These are phyloP conservation scores for Odontamblyopus lacepedii DNA, from an alignment of 2,797 vertebrate species.

Conservation along the genomic window DNA sequence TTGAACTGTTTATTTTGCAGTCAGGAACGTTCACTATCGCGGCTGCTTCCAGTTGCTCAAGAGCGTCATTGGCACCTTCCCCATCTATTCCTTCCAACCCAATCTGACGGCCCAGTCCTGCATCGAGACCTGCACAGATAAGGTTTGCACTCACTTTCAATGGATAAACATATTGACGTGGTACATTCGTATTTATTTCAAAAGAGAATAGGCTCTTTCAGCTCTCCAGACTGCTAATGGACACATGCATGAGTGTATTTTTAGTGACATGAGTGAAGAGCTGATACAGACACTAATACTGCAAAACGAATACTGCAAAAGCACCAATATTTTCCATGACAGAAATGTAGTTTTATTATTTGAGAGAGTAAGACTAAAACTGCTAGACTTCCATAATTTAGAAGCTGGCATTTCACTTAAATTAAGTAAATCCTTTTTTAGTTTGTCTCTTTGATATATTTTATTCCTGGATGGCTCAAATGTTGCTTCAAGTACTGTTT, in stretches of 20 bases:
- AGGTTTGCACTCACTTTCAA: conserved; percentile 77
- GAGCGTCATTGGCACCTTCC: conserved; percentile 81
- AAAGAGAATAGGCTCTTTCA: background rate
- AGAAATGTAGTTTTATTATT: too few species aligned
- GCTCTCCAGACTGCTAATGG: conserved; percentile 16
- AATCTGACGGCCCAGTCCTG: conserved; percentile 88
- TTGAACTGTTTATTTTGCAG: conserved; percentile 51
- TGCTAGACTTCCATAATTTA: too few species aligned
- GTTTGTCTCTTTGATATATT: too few species aligned
- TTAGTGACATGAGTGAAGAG: conserved; percentile 45
- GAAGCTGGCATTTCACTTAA: too few species aligned
- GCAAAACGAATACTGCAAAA: too few species aligned
- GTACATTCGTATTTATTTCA: conserved; percentile 1
- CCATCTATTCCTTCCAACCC: conserved; percentile 78
- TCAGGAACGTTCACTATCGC: conserved; percentile 85
- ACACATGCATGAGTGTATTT: conserved; percentile 43
- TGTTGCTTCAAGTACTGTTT: too few species aligned
- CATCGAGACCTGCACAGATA: conserved; percentile 91
- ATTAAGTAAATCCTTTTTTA: too few species aligned
- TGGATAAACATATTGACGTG: conserved; percentile 22
- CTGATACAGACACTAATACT: conserved; percentile 8
- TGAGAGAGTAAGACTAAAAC: too few species aligned
- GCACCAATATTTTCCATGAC: too few species aligned
- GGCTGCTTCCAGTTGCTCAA: conserved; percentile 89
- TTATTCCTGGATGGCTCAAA: too few species aligned